A percentile compares a stretch with the other conserved stretches of the same genome.
These are phyloP conservation scores for Epinotia ramella DNA, from an alignment of 2,888 invertebrate genomes.

Conservation along the genomic window DNA sequence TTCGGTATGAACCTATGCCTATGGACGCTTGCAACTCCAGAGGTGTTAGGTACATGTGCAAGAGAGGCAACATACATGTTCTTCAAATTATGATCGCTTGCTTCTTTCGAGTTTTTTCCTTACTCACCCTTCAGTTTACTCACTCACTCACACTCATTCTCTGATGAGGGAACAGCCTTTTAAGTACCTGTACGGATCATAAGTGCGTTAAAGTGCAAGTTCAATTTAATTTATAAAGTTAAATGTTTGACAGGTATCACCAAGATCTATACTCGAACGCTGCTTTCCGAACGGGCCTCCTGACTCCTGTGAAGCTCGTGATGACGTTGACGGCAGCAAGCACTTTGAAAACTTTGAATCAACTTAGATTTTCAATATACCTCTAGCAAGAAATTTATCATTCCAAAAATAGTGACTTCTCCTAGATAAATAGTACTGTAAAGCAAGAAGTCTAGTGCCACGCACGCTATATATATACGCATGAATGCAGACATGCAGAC, in stretches of 20 bases:
- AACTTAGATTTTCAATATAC: not conserved
- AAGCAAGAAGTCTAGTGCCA: not conserved
- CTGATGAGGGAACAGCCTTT: no score
- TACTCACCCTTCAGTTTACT: no score
- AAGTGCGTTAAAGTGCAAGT: not conserved
- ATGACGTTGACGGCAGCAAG: conserved; percentile 39
- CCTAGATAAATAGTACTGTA: not conserved
- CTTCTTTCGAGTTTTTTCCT: not conserved
- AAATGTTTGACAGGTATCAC: conserved; percentile 67
- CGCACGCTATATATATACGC: no score
- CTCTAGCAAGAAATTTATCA: not conserved
- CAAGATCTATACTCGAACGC: conserved; percentile 64
- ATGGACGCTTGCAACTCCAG: no score
- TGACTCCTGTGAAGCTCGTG: conserved; percentile 34
- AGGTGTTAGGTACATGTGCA: no score
- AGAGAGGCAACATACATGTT: not conserved
- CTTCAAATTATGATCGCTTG: not conserved
- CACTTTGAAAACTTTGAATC: conserved; percentile 38
- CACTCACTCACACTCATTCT: no score
- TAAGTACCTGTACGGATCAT: no score
- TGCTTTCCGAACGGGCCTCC: conserved; percentile 64
- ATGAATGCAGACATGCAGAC: not conserved
- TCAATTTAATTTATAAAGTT: conserved; percentile 7
- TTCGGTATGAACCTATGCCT: no score
- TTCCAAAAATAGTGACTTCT: conserved; percentile 3